Conservation (phyloP, 2,797 vertebrate genomes). For the Danionella dracula region DNA sequence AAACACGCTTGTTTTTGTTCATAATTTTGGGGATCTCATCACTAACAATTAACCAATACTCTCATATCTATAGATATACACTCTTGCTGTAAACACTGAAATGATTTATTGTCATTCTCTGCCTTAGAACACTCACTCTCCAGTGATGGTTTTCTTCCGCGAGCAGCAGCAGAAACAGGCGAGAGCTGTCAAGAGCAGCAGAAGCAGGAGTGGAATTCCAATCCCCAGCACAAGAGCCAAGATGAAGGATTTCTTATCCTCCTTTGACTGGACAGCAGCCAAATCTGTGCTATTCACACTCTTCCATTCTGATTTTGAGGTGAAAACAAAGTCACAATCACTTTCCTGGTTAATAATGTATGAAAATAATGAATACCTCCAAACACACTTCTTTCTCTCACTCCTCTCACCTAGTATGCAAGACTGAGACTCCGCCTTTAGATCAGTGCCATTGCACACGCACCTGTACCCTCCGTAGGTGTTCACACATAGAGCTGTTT, state of each 20-base stretch:
- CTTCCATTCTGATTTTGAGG: constrained; percentile 16
- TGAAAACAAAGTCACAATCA: no score
- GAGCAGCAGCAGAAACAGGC: constrained; percentile 68
- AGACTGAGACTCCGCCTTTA: constrained; percentile 59
- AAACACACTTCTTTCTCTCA: background rate
- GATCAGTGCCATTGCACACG: constrained; percentile 71
- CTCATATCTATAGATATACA: no score
- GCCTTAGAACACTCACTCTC: constrained; percentile 65
- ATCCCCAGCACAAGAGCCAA: constrained; percentile 74
- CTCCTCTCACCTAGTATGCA: constrained; percentile 63
- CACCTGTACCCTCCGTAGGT: constrained; percentile 78
- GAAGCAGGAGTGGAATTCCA: constrained; percentile 70
- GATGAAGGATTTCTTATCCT: constrained; percentile 53
- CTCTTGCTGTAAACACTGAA: no score
- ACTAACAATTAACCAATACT: no score
- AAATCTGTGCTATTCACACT: background rate
- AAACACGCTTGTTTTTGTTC: no score
- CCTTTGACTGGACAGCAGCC: background rate
- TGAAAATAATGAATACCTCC: no score
- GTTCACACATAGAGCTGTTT: constrained; percentile 67
- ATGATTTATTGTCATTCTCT: no score
- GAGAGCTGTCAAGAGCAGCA: constrained; percentile 65
- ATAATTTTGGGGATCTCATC: no score
- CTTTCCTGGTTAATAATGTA: no score
- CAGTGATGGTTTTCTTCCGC: constrained; percentile 61